phyloP scores from a whole-genome alignment of 2,113 vertebrate genomes.

The Chaetorhynchus papuensis region DNA sequence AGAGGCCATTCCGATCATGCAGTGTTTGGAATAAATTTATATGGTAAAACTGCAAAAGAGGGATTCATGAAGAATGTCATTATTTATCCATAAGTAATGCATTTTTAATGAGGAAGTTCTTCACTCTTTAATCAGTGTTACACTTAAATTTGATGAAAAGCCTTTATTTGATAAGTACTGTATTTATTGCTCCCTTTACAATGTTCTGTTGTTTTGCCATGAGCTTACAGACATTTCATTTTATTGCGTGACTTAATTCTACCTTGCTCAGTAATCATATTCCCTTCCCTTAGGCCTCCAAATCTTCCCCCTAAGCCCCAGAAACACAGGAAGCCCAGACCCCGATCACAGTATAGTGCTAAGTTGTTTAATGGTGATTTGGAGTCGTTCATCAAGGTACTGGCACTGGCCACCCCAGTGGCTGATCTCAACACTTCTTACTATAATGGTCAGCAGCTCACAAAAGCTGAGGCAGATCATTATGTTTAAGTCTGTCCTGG shows the following conservation, averaged over 20 bases:
- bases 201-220: slow-evolving; percentile 33
- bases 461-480: slow-evolving; percentile 72
- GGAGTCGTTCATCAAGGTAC: slow-evolving; percentile 95
- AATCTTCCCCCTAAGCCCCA: slow-evolving; percentile 86
- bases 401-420: slow-evolving; percentile 65
- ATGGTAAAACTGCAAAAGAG: neutral
- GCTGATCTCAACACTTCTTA: slow-evolving; percentile 67
- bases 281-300: slow-evolving; percentile 89
- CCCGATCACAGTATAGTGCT: slow-evolving; percentile 89
- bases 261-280: slow-evolving; percentile 72
- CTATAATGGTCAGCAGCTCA: slow-evolving; percentile 68
- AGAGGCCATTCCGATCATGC: neutral
- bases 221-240: slow-evolving; percentile 50
- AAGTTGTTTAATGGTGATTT: slow-evolving; percentile 97
- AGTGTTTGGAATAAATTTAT: neutral
- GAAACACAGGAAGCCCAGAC: slow-evolving; percentile 87
- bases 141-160: neutral
- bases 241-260: slow-evolving; percentile 56
- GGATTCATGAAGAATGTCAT: neutral
- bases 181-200: neutral
- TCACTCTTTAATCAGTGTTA: neutral
- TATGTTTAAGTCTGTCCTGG: slow-evolving; percentile 74
- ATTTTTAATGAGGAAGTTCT: neutral
- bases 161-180: neutral
- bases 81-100: neutral